Evolutionary conservation across 2,888 invertebrate genomes (phyloP), one percentile per base, ranked within the genome.

Genomic region (Xylota segnis): DNA sequence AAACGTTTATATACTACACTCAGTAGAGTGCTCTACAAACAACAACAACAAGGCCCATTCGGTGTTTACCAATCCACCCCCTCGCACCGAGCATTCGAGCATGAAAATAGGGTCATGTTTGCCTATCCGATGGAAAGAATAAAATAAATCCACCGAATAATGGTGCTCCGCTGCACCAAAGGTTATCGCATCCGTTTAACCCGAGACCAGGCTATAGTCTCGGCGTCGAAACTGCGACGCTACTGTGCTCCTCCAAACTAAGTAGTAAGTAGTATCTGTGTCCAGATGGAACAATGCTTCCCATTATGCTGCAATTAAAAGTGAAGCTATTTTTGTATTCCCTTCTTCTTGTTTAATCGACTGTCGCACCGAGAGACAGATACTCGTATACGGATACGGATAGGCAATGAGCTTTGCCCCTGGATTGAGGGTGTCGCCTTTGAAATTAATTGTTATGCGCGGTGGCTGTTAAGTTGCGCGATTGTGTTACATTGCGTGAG

Each of bases 221-320:
- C 45, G 14, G 18, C 29, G 34, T 63, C 65, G 27, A 29, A 40
- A 32, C 40, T 43, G 5, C n/a, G 75, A 76, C 52, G 70, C 81
- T 70, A 61, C 81, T 81, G 52, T 66, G 32, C 23, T 23, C 23
- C 43, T 43, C 32, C 32, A 16, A 61, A 43, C 34, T 56, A 54
- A n/a, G n/a, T n/a, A n/a, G n/a, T n/a, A n/a, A n/a, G n/a, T n/a
- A n/a, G n/a, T n/a, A n/a, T n/a, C n/a, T 18, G 40, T 72, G 43
- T 16, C 34, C 65, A 76, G 52, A 54, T 66, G 78, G 70, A 79
- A 79, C 79, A 79, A 79, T 84, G 47, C 23, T 43, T 43, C 68
- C 70, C 70, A 84, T 84, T 84, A 79, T 84, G 29, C 18, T 23
- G 65, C 75, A 84, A 84, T 84, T 84, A 84, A 84, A 58, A 74